A percentile compares a stretch with the other conserved stretches of the same genome.
Evolutionary conservation across 2,113 vertebrate genomes (phyloP).

Genomic region (Chlorodrepanis virens): DNA sequence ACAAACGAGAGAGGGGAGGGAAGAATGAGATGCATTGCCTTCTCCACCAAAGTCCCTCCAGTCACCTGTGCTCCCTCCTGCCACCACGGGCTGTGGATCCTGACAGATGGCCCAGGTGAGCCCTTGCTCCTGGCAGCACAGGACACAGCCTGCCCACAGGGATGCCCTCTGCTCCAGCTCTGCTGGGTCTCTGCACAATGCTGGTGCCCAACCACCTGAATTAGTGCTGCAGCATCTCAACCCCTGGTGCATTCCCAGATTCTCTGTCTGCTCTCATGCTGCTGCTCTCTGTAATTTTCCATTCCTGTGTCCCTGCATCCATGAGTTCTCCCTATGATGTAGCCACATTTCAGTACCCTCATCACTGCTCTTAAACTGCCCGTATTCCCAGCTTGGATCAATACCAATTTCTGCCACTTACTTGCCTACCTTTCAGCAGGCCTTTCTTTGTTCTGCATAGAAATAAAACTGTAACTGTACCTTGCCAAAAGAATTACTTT

Average conservation of each 20-base stretch:
- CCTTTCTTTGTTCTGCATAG: slow-evolving; percentile 53
- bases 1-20: background rate
- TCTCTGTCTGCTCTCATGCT: slow-evolving; percentile 17
- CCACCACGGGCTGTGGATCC: background rate
- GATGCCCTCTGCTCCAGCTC: background rate
- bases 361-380: slow-evolving; percentile 32
- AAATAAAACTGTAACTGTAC: slow-evolving; percentile 53
- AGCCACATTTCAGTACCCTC: slow-evolving; percentile 15
- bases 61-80: background rate
- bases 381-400: slow-evolving; percentile 32
- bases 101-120: background rate
- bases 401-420: slow-evolving; percentile 57
- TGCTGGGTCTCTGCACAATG: background rate
- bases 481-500: slow-evolving; percentile 40
- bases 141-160: background rate
- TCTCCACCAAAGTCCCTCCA: background rate
- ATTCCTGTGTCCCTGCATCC: slow-evolving; percentile 2
- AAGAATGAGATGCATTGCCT: background rate
- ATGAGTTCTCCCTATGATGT: background rate
- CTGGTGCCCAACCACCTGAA: background rate
- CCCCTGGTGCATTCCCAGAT: slow-evolving; percentile 22
- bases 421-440: slow-evolving; percentile 53
- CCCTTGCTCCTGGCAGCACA: background rate
- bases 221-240: slow-evolving; percentile 32
- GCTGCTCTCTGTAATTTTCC: slow-evolving; percentile 56